Conservation (phyloP, 2,113 vertebrate genomes). For the Heterocephalus glaber region DNA sequence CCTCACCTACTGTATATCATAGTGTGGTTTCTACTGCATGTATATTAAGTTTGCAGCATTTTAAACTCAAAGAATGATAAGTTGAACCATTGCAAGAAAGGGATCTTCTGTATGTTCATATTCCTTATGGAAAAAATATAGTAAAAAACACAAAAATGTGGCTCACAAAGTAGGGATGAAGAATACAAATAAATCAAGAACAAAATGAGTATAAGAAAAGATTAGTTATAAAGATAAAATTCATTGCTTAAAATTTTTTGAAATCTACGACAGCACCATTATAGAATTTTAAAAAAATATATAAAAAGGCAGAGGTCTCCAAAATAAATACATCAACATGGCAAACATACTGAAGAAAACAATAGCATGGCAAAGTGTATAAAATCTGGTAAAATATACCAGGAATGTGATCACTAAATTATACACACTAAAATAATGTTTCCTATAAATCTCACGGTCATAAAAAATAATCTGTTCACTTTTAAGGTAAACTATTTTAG, state of each 20-base stretch:
- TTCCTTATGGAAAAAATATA: not conserved
- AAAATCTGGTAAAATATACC: not conserved
- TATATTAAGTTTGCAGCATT: not conserved
- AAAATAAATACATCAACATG: not conserved
- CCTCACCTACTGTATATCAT: not conserved
- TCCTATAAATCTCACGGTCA: not conserved
- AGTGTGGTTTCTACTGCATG: not conserved
- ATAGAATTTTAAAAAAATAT: not conserved
- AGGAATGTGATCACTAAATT: not conserved
- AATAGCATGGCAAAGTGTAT: not conserved
- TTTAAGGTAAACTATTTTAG: not conserved
- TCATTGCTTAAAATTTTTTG: not conserved
- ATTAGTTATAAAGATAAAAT: not conserved
- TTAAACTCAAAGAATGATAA: not conserved
- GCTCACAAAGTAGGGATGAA: not conserved
- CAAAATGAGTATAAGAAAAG: not conserved
- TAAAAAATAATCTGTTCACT: not conserved
- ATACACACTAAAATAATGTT: not conserved
- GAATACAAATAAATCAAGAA: not conserved
- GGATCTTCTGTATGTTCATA: not conserved
- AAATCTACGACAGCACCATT: not conserved
- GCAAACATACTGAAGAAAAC: not conserved
- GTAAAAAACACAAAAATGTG: not conserved
- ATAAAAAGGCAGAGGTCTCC: not conserved
- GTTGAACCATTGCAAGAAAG: rapidly evolving